Percentiles rank a stretch among this genome's conserved stretches.
Evolutionary conservation across 2,888 invertebrate species (phyloP).

Genomic region (Euplagia quadripunctaria): DNA sequence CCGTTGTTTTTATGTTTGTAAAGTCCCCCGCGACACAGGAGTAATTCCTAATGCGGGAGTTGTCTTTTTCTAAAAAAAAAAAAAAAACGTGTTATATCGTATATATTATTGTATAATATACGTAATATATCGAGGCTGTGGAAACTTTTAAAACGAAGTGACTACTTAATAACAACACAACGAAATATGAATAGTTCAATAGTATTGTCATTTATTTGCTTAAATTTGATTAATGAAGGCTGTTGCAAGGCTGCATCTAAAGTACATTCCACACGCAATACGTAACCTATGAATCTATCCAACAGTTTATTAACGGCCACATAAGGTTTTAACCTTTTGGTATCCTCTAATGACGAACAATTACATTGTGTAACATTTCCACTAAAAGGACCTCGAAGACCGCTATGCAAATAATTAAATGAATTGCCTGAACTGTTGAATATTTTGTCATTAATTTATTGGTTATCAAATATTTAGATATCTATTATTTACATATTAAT

Average conservation of each 20-base stretch:
- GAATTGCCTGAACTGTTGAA: neutral
- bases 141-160: neutral
- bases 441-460: neutral
- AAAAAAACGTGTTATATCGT: too few relatives aligned
- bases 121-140: too few relatives aligned
- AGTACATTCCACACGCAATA: constrained; percentile 11
- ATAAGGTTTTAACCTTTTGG: constrained; percentile 9
- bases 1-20: too few relatives aligned
- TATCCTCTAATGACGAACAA: constrained; percentile 13
- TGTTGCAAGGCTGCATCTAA: constrained; percentile 6
- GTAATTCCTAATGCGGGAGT: too few relatives aligned
- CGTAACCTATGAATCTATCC: constrained; percentile 3
- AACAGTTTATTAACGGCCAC: neutral
- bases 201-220: constrained; percentile 8
- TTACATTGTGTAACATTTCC: constrained; percentile 8
- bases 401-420: constrained; percentile 11
- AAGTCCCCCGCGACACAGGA: too few relatives aligned
- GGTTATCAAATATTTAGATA: neutral
- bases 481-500: neutral
- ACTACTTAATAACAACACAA: neutral
- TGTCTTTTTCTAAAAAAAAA: too few relatives aligned
- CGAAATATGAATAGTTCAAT: neutral
- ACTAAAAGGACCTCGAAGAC: constrained; percentile 2
- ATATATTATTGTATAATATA: too few relatives aligned
- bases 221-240: constrained; percentile 10